Evolutionary conservation across 2,888 invertebrate species (phyloP).

Genomic region (Anaspis maculata): DNA sequence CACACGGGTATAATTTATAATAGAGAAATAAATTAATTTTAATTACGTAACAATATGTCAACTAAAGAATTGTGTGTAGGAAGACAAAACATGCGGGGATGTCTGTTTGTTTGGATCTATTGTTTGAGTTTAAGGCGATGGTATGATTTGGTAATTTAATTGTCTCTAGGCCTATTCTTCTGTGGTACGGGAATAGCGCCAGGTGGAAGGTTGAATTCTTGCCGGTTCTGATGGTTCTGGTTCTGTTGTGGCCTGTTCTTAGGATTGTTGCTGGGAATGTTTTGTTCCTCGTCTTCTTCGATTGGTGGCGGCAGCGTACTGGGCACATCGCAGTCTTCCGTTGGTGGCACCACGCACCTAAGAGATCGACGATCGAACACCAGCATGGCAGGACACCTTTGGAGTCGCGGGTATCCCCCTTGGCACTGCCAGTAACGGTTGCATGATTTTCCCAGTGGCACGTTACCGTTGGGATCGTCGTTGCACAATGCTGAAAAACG

Average conservation of each 20-base stretch:
- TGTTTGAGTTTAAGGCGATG: too few species aligned
- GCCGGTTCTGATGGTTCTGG: constrained; percentile 1
- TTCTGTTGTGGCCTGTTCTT: too few species aligned
- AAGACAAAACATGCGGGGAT: neutral
- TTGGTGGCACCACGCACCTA: constrained; percentile 81
- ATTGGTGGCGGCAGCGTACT: constrained; percentile 62
- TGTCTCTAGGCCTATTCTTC: constrained; percentile 21
- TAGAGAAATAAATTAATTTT: constrained; percentile 16
- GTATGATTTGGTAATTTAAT: too few species aligned
- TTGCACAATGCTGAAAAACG: constrained; percentile 72
- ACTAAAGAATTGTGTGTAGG: neutral
- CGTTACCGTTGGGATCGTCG: constrained; percentile 85
- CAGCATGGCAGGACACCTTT: constrained; percentile 83
- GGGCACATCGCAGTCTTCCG: constrained; percentile 81
- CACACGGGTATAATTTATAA: constrained; percentile 5
- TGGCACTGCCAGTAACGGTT: constrained; percentile 93
- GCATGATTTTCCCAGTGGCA: constrained; percentile 84
- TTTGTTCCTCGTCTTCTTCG: constrained; percentile 42
- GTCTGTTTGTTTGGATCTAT: neutral
- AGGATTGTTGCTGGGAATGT: constrained; percentile 35
- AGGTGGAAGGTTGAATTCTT: constrained; percentile 35
- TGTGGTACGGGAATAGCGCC: constrained; percentile 38
- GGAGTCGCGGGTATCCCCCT: constrained; percentile 85
- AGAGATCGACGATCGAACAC: constrained; percentile 76
- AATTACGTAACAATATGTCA: constrained; percentile 14